Evolutionary conservation across 1,140 invertebrate species (phyloP), one percentile per base, ranked within the genome.

Genomic region (Aplysia californica): DNA sequence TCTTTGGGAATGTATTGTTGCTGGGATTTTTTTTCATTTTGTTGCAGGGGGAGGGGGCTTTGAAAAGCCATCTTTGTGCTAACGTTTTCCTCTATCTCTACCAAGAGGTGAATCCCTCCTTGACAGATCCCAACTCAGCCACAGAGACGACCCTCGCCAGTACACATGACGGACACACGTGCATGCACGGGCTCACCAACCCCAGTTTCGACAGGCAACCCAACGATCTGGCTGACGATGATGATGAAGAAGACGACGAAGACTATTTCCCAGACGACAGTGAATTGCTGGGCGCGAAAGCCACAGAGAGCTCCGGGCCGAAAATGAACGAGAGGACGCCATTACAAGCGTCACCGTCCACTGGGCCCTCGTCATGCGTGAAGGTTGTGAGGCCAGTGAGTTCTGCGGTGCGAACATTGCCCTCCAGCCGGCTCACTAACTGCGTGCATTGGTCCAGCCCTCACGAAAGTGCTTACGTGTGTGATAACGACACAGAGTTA

Each of bases 171-270:
- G 39, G 61, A 3, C 58, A 65, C 39, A 6, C 10, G 4, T 75
- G 72, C 31, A n/a, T 55, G 6, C 72, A 75, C 29, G 72, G 72
- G 5, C 26, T 38, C 15, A 2, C 38, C 18, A 75, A 75, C 29
- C 72, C 72, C 2, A 75, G 3, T 61, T 65, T 2, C 35, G 36
- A 65, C 59, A 65, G 23, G 6, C 3, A 33, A 1, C 10, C 2
- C 56, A 31, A 65, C 1, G 29, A 65, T 10, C 44, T 50, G 10
- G 10, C n/a, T 50, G 44, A 50, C n/a, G 44, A 50, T 50, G 44
- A 50, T 15, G 44, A 50, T 50, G n/a, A 15, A 10, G 44, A 50
- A n/a, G 44, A 50, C n/a, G 44, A 50, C n/a, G 44, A 50, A n/a
- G 44, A 50, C 44, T 50, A 50, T n/a, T 50, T 10, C 44, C 44